Evolutionary conservation across 2,113 vertebrate species (phyloP).

Genomic region (Circaetus gallicus): DNA sequence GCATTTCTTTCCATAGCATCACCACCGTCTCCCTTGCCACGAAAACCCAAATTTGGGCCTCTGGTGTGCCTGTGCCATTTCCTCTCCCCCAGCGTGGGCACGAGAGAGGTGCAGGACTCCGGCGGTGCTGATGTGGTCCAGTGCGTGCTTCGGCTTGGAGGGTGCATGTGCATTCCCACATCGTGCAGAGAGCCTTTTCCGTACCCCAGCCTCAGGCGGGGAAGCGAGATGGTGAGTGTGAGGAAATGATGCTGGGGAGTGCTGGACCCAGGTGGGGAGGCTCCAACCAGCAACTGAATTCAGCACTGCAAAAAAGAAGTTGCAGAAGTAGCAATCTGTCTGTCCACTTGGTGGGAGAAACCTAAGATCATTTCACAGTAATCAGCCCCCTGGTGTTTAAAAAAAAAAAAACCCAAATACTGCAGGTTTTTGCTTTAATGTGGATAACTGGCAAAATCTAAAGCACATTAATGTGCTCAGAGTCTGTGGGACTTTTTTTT

Average conservation of each 20-base stretch:
- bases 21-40: neutral
- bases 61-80: accelerated
- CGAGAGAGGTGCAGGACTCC: accelerated
- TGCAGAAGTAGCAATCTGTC: conserved; percentile 53
- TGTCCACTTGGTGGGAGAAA: conserved; percentile 59
- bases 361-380: conserved; percentile 14
- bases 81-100: neutral
- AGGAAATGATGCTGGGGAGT: neutral
- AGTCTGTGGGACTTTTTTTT: neutral
- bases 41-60: neutral
- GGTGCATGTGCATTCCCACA: accelerated
- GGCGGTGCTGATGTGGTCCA: accelerated
- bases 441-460: neutral
- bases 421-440: neutral
- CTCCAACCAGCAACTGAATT: neutral
- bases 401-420: neutral
- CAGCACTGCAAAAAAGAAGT: neutral
- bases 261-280: neutral
- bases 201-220: neutral
- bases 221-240: neutral
- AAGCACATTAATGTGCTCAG: neutral
- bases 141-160: accelerated
- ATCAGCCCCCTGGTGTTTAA: conserved; percentile 28
- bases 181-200: neutral
- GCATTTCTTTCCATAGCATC: accelerated